Base-by-base conservation (phyloP, 1,140 invertebrate species). In the Drosophila parabipectinata region DNA sequence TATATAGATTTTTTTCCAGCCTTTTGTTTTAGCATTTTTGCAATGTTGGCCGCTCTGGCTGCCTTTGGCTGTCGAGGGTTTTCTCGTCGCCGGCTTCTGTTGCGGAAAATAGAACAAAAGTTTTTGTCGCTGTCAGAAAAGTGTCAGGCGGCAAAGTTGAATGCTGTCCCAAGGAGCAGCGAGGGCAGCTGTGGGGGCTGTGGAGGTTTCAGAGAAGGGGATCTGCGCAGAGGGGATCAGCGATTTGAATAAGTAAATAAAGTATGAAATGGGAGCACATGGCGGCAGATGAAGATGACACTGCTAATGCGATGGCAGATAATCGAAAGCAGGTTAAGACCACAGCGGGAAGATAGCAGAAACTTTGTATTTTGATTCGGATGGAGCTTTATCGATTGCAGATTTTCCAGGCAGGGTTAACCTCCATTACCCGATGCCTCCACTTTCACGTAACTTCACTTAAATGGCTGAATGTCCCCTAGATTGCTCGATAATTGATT, bases 191-290 rank as follows among this genome's bases (percentile, higher is more conserved):
- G 60, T 44, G 57, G 34, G 50, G 21, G 21, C 21, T 9, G 60
- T 44, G 57, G 34, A 51, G 21, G 21, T 3, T 21, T 53, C 44
- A 59, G 52, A 60, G 0, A 10, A 7, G 57, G 53, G 62, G 52
- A n/a, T n/a, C 37, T 52, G 15, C n/a, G 10, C 21, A 21, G 28
- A 39, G 15, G 14, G 9, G 72, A 66, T 64, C 75, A 77, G 67
- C 83, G 83, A 88, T 88, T 88, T 88, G 84, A 88, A 88, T 88
- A 88, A 88, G 83, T 88, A 89, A 88, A 88, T 88, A 85, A 69
- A 85, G 72, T 73, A 68, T 41, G 62, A 71, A 87, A 52, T 55
- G 59, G 50, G 47, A 63, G 69, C 79, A 78, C 77, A 81, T 81
- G 79, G 79, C 75, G 44, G 66, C 82, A 87, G 78, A 75, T 87